Conservation (phyloP, 2,888 invertebrate genomes). For the Liposcelis brunnea region DNA sequence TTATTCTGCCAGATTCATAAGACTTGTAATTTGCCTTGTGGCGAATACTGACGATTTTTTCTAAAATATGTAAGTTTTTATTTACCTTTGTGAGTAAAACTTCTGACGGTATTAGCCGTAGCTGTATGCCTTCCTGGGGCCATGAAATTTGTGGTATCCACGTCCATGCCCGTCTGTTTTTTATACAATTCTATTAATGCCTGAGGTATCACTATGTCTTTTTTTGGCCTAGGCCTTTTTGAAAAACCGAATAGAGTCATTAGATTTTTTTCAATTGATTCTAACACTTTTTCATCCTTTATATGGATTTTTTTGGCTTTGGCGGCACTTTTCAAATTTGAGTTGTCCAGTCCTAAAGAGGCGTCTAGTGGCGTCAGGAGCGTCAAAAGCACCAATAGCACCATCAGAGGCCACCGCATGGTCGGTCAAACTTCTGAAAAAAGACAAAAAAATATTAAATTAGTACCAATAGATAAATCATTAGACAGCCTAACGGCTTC, state of each 20-base stretch:
- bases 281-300: constrained; percentile 22
- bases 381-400: constrained; percentile 22
- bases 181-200: constrained; percentile 66
- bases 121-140: constrained; percentile 50
- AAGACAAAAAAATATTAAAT: constrained; percentile 13
- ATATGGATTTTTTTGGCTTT: constrained; percentile 5
- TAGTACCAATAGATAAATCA: no score
- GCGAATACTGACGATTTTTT: no score
- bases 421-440: constrained; percentile 25
- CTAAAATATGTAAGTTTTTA: no score
- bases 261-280: constrained; percentile 37
- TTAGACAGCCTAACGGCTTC: no score
- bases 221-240: constrained; percentile 32
- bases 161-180: constrained; percentile 41
- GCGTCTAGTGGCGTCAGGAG: constrained; percentile 23
- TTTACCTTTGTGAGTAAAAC: constrained; percentile 64
- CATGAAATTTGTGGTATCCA: constrained; percentile 45
- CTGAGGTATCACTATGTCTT: constrained; percentile 47
- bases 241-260: constrained; percentile 43
- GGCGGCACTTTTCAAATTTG: constrained; percentile 7
- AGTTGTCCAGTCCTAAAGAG: constrained; percentile 21
- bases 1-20: no score
- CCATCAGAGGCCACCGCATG: constrained; percentile 26
- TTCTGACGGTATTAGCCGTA: constrained; percentile 70
- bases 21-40: no score